phyloP scores from a whole-genome alignment of 2,888 invertebrate genomes.

The Dicranocentrus wangi region DNA sequence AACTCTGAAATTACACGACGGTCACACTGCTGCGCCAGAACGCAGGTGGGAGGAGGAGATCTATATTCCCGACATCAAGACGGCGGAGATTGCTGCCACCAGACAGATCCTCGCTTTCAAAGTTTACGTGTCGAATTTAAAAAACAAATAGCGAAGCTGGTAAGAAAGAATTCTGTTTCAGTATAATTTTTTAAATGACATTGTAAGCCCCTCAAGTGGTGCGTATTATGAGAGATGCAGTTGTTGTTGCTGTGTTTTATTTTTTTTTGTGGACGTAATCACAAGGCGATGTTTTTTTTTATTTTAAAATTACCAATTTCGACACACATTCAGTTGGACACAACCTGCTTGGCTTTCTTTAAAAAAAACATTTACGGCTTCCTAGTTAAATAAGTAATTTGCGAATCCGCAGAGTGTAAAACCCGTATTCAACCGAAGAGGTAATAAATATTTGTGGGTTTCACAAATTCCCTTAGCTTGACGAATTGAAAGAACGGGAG shows the following conservation, averaged over 20 bases:
- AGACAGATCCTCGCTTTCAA: constrained; percentile 39
- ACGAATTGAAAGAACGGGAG: constrained; percentile 60
- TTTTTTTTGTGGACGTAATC: not conserved
- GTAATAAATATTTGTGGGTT: constrained; percentile 34
- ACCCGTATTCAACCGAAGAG: constrained; percentile 25
- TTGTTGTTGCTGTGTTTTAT: not conserved
- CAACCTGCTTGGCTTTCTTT: not conserved
- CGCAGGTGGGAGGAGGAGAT: constrained; percentile 24
- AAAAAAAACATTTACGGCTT: not conserved
- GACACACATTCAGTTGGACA: constrained; percentile 5
- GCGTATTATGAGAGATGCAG: too few species aligned
- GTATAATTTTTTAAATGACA: too few species aligned
- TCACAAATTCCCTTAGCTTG: constrained; percentile 41
- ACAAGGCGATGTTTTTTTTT: not conserved
- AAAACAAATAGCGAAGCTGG: constrained; percentile 57
- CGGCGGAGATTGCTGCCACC: constrained; percentile 26
- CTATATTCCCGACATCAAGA: not conserved
- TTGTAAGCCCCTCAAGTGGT: too few species aligned
- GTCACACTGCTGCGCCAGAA: constrained; percentile 19
- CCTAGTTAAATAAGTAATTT: constrained; percentile 17
- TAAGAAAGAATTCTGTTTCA: too few species aligned
- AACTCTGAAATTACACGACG: constrained; percentile 50
- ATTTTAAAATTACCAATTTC: constrained; percentile 18
- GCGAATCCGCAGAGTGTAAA: not conserved
- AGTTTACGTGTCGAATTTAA: constrained; percentile 51